These are phyloP conservation scores for Eubasilissa splendida DNA, from an alignment of 2,888 invertebrate genomes.

Conservation along the genomic window DNA sequence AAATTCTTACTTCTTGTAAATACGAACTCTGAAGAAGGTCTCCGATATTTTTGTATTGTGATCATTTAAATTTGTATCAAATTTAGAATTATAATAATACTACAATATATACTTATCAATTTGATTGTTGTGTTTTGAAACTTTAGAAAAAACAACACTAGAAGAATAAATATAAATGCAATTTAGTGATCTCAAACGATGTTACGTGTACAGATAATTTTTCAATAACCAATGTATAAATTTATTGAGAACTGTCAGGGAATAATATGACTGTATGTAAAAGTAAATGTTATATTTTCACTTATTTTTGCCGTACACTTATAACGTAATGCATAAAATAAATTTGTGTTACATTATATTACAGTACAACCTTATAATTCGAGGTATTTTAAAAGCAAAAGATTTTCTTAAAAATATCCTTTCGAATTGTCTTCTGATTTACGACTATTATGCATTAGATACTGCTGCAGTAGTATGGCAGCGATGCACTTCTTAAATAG, in stretches of 20 bases:
- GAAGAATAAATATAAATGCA: neutral
- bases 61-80: slow-evolving; percentile 41
- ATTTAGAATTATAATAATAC: slow-evolving; percentile 26
- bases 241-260: slow-evolving; percentile 15
- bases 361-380: no score
- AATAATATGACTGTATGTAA: neutral
- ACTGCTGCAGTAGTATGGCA: no score
- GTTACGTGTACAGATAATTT: neutral
- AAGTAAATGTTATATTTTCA: no score
- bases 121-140: slow-evolving; percentile 25
- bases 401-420: no score
- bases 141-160: neutral
- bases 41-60: slow-evolving; percentile 36
- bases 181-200: slow-evolving; percentile 24
- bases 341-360: no score
- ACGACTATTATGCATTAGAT: no score
- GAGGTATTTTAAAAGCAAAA: no score
- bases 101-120: slow-evolving; percentile 33
- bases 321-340: no score
- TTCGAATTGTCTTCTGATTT: no score
- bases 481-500: no score
- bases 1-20: slow-evolving; percentile 18
- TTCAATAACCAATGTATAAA: neutral
- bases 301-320: no score
- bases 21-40: slow-evolving; percentile 23